These are phyloP conservation scores for Pteria penguin DNA, from an alignment of 2,888 invertebrate genomes.

Conservation along the genomic window DNA sequence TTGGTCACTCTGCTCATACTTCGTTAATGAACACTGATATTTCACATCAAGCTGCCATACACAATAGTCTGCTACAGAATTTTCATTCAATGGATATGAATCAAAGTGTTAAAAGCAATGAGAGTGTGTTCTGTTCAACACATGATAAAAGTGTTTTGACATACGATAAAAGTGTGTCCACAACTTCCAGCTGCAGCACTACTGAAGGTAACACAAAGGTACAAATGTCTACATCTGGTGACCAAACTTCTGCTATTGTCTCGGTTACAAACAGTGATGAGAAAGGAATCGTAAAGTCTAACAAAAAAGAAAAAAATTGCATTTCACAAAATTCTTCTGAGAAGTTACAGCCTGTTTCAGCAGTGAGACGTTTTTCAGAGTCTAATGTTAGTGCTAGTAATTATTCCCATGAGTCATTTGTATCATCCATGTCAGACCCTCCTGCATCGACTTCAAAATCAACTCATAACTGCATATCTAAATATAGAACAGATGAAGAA, in stretches of 20 bases:
- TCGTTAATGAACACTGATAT: slow-evolving; percentile 23
- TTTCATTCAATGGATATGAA: neutral
- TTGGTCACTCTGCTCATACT: slow-evolving; percentile 30
- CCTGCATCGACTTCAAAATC: neutral
- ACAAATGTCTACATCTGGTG: neutral
- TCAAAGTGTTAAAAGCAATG: neutral
- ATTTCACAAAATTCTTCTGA: neutral
- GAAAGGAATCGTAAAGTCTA: neutral
- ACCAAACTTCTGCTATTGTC: too few relatives aligned
- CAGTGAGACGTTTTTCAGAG: neutral
- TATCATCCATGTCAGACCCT: neutral
- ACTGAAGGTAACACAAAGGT: neutral
- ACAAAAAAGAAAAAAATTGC: neutral
- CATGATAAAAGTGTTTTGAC: neutral
- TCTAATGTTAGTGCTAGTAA: neutral
- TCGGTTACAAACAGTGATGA: neutral
- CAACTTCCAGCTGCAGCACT: neutral
- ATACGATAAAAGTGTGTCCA: neutral
- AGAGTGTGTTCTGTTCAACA: neutral
- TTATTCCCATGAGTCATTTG: neutral
- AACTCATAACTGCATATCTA: too few relatives aligned
- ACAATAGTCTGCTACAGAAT: neutral
- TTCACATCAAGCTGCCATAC: slow-evolving; percentile 1
- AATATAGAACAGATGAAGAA: too few relatives aligned
- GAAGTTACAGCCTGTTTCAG: neutral